phyloP scores from a whole-genome alignment of 2,113 vertebrate species.

The Macrotus californicus region DNA sequence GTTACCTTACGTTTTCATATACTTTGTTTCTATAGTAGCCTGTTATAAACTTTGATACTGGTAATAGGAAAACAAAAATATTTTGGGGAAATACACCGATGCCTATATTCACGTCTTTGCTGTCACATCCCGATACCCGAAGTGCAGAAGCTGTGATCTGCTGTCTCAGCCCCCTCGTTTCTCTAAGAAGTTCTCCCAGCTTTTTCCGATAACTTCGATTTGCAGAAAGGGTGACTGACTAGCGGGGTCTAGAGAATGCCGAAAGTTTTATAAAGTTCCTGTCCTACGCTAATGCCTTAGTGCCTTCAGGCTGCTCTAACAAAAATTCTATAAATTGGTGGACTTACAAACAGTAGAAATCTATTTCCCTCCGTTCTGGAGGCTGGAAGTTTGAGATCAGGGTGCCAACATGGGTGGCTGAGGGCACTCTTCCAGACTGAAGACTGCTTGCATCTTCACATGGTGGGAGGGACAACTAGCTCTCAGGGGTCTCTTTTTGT shows the following conservation, averaged over 20 bases:
- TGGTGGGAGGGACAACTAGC: neutral
- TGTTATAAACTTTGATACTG: neutral
- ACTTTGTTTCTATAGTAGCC: neutral
- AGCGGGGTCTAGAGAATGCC: neutral
- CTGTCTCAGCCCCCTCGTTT: neutral
- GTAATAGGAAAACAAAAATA: neutral
- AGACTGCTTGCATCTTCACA: neutral
- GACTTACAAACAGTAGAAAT: neutral
- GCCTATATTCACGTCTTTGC: neutral
- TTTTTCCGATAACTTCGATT: neutral
- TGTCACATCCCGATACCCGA: neutral
- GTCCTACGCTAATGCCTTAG: neutral
- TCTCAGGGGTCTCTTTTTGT: neutral
- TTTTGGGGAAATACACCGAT: neutral
- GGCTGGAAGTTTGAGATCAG: neutral
- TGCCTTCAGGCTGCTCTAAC: neutral
- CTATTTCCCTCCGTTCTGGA: neutral
- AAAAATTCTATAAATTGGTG: neutral
- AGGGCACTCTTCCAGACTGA: neutral
- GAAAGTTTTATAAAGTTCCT: neutral
- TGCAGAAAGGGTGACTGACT: neutral
- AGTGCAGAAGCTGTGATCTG: neutral
- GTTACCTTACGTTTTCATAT: neutral
- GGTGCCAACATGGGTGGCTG: neutral
- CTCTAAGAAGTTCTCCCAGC: neutral